These are phyloP conservation scores for Lutjanus erythropterus DNA, from an alignment of 2,113 vertebrate species.

Conservation along the genomic window DNA sequence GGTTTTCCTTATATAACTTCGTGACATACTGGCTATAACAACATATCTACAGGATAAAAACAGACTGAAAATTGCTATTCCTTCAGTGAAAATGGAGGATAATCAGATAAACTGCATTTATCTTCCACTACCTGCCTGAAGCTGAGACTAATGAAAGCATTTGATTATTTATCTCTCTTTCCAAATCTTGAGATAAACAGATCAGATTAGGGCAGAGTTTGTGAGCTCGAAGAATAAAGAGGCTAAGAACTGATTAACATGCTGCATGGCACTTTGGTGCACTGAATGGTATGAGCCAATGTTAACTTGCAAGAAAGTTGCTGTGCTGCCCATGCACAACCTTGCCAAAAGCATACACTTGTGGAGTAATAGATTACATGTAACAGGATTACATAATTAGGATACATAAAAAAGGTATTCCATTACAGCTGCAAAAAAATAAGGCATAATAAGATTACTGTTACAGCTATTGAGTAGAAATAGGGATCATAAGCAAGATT, in stretches of 20 bases:
- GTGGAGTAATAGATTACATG: no score
- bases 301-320: not conserved
- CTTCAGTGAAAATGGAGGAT: not conserved
- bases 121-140: not conserved
- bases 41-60: not conserved
- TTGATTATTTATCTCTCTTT: not conserved
- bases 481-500: no score
- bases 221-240: not conserved
- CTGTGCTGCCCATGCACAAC: not conserved
- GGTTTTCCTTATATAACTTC: not conserved
- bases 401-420: no score
- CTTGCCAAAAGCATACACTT: not conserved
- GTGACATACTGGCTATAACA: not conserved
- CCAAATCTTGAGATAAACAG: not conserved
- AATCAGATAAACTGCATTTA: slow-evolving; percentile 5
- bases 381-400: no score
- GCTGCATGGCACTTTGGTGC: not conserved
- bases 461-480: no score
- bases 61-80: not conserved
- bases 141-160: not conserved
- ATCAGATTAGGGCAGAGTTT: not conserved
- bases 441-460: no score
- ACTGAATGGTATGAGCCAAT: not conserved
- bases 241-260: not conserved
- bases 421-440: no score